phyloP scores from a whole-genome alignment of 2,888 invertebrate species.

The Pogonocherus hispidulus region DNA sequence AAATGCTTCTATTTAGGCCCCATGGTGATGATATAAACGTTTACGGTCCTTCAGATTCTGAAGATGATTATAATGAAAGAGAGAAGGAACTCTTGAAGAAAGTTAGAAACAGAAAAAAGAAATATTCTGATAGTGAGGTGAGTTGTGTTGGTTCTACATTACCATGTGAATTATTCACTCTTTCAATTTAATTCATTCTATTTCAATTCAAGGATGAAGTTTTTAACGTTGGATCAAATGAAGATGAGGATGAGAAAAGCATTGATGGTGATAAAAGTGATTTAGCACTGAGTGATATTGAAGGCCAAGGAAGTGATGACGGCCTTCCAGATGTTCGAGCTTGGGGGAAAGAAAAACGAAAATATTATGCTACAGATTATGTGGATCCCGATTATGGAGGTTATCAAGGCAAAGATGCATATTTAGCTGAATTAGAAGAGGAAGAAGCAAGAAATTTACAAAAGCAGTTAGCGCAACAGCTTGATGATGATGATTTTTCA shows the following conservation, averaged over 20 bases:
- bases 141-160: neutral
- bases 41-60: constrained; percentile 74
- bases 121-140: constrained; percentile 70
- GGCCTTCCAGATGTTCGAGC: constrained; percentile 85
- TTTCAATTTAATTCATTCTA: too few relatives aligned
- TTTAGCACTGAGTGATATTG: constrained; percentile 81
- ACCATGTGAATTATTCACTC: neutral
- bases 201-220: constrained; percentile 72
- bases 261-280: constrained; percentile 65
- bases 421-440: constrained; percentile 84
- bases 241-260: constrained; percentile 67
- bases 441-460: constrained; percentile 88
- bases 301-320: constrained; percentile 79
- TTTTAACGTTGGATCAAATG: constrained; percentile 70
- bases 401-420: constrained; percentile 76
- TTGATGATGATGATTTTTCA: constrained; percentile 77
- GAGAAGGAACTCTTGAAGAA: constrained; percentile 77
- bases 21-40: constrained; percentile 29
- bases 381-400: constrained; percentile 89
- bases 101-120: constrained; percentile 71
- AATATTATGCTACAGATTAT: constrained; percentile 90
- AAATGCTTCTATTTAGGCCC: constrained; percentile 26
- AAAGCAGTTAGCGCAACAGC: constrained; percentile 80
- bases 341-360: constrained; percentile 87
- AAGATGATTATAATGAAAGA: constrained; percentile 78